Evolutionary conservation across 92 coral and sea anemone species (phyloP), one percentile per base, ranked within the genome.

Genomic region (Plumapathes pennacea): DNA sequence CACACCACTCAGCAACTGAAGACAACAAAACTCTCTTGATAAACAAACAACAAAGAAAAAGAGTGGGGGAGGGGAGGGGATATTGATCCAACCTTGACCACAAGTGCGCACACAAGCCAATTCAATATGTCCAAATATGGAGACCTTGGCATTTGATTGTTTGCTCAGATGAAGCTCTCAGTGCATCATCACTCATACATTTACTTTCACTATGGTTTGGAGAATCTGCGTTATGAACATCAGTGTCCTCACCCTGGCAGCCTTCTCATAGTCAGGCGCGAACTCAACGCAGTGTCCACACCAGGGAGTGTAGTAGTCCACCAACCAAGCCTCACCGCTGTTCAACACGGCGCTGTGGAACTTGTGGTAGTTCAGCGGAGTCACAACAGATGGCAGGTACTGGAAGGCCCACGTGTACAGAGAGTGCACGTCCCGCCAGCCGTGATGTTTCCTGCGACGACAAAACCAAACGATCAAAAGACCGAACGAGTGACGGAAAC

Each of bases 221-320:
- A n/a, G n/a, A n/a, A n/a, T n/a, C n/a, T n/a, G n/a, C n/a, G n/a
- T n/a, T n/a, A n/a, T n/a, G n/a, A n/a, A n/a, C 51, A 4, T 15
- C 19, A 6, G 2, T 6, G 10, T 4, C 44, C 73, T 25, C 43
- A 94, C 99, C 86, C 89, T 94, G 6, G 97, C 96, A 19, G 65
- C 60, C 56, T 67, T 84, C 28, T 94, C 99, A 62, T 65, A 94
- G 43, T 94, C 67, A 12, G 99, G 99, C 34, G 96, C 96, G 62
- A 94, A 94, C 32, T 87, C 92, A 58, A 94, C 85, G 47, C 99
- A 94, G 43, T 92, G 99, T 11, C 99, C 99, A 44, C 99, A 94
- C 99, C 99, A 94, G 1, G 99, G 99, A 8, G 99, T 84, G 49
- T 75, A 94, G 59, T 88, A 94, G 39, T 94, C 99, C 20, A 94